Conservation (phyloP, 2,797 vertebrate genomes). For the Pseudopleuronectes americanus region DNA sequence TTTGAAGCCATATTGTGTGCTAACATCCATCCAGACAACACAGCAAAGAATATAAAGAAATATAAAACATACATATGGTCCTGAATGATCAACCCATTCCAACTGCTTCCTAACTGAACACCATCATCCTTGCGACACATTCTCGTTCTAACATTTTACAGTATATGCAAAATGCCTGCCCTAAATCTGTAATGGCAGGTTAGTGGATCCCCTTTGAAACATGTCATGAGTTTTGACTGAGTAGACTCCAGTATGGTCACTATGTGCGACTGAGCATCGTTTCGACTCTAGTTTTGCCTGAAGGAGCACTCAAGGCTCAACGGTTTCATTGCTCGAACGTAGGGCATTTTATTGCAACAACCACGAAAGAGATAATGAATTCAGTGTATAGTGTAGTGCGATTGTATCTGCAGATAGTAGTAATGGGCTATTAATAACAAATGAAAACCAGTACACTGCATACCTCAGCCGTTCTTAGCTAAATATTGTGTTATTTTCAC, state of each 20-base stretch:
- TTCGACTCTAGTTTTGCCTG: slow-evolving; percentile 2
- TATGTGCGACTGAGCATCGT: slow-evolving; percentile 10
- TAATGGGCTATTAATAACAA: background rate
- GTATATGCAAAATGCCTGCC: background rate
- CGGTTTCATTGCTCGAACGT: background rate
- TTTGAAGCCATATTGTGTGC: too few species aligned
- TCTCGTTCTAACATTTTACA: too few species aligned
- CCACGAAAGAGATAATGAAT: background rate
- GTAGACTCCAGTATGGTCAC: background rate
- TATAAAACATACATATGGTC: background rate
- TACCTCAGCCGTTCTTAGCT: background rate
- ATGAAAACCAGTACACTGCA: background rate
- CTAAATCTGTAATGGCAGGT: background rate
- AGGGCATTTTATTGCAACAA: background rate
- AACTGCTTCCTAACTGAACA: too few species aligned
- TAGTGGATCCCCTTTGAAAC: background rate
- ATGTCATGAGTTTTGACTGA: background rate
- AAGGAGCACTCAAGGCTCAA: slow-evolving; percentile 19
- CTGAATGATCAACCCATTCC: background rate
- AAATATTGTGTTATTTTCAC: background rate
- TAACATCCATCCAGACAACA: too few species aligned
- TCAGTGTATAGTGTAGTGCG: background rate
- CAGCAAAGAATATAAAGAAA: too few species aligned
- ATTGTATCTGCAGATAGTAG: background rate
- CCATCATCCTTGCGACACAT: background rate